A percentile compares a stretch with the other conserved stretches of the same genome.
Evolutionary conservation across 2,797 vertebrate genomes (phyloP).

Genomic region (Sciaenops ocellatus): DNA sequence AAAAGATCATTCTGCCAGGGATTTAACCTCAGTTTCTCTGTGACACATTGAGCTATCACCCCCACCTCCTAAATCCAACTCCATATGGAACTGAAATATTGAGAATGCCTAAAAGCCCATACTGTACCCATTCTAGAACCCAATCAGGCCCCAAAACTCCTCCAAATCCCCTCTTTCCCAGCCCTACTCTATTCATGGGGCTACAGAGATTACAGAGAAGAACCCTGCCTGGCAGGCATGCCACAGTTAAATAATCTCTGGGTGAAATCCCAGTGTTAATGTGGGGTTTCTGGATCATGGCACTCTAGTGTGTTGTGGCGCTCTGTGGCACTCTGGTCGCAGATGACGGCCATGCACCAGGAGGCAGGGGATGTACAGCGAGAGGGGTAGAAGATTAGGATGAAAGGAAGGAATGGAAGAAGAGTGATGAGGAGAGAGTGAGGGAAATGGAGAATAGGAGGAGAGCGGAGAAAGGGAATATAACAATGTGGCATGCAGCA

Average conservation of each 20-base stretch:
- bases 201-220: conserved; percentile 81
- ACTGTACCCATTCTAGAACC: conserved; percentile 77
- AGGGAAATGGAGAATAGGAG: conserved; percentile 36
- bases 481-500: conserved; percentile 68
- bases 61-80: conserved; percentile 78
- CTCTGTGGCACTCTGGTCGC: conserved; percentile 67
- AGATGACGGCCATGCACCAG: conserved; percentile 70
- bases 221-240: conserved; percentile 83
- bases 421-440: conserved; percentile 39
- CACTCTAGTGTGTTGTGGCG: conserved; percentile 67
- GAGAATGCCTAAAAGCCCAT: conserved; percentile 79
- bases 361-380: conserved; percentile 57
- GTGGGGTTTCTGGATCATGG: conserved; percentile 82
- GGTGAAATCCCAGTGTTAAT: conserved; percentile 85
- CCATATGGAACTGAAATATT: conserved; percentile 83
- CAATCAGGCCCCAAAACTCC: conserved; percentile 81
- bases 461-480: conserved; percentile 53
- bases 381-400: conserved; percentile 54
- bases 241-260: conserved; percentile 86
- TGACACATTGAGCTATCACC: conserved; percentile 77
- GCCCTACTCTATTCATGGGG: conserved; percentile 77
- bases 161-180: conserved; percentile 81
- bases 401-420: conserved; percentile 46
- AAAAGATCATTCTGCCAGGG: conserved; percentile 79
- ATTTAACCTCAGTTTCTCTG: conserved; percentile 82